Percentiles rank a stretch among this genome's conserved stretches.
These are phyloP conservation scores for Nyctibius bracteatus DNA, from an alignment of 2,113 vertebrate species.

Conservation along the genomic window DNA sequence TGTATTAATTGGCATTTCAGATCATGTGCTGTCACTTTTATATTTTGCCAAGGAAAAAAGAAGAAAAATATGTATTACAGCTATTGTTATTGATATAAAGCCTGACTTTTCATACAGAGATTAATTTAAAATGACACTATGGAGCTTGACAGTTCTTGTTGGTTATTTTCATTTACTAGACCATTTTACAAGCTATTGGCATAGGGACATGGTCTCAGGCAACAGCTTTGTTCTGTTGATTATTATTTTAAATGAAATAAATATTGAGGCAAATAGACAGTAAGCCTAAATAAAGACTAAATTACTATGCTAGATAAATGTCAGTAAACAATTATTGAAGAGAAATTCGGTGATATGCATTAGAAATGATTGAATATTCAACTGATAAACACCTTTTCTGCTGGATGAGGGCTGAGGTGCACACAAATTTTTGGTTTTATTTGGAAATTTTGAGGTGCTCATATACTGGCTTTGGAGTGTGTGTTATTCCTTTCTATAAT, in stretches of 20 bases:
- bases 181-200: conserved; percentile 65
- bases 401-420: background rate
- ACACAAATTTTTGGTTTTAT: background rate
- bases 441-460: background rate
- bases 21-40: background rate
- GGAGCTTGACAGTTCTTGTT: conserved; percentile 23
- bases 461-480: background rate
- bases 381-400: background rate
- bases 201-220: conserved; percentile 15
- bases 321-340: conserved; percentile 31
- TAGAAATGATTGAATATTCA: background rate
- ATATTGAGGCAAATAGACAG: conserved; percentile 25
- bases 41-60: background rate
- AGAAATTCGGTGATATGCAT: background rate
- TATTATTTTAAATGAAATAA: conserved; percentile 63
- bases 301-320: background rate
- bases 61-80: background rate
- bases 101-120: conserved; percentile 9
- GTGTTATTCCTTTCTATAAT: background rate
- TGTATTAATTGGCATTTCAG: background rate
- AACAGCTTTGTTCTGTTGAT: conserved; percentile 37
- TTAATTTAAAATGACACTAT: conserved; percentile 63
- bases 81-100: conserved; percentile 20
- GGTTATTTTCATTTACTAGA: conserved; percentile 63
- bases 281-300: conserved; percentile 9